Base-by-base conservation (phyloP, 2,888 invertebrate species). In the Chymomyza procnemis region DNA sequence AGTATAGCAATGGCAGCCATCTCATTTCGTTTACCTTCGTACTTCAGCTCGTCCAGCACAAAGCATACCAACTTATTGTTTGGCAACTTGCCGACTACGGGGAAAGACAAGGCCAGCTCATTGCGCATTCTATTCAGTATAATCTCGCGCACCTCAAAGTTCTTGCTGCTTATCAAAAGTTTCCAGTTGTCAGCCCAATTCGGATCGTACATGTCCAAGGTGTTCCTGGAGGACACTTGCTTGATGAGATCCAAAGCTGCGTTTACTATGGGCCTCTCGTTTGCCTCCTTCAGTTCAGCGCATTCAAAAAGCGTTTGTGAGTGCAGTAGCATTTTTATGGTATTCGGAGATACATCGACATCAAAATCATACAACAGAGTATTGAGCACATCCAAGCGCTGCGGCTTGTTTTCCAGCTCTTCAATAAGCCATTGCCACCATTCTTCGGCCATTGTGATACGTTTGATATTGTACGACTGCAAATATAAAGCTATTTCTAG, bases 181-280 rank as follows among this genome's bases (percentile, higher is more conserved):
- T 90, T 93, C 93, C 26, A 95, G 88, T 61, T 93, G 26, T 91
- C 90, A 19, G 93, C 93, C 83, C 94, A 94, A 64, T 93, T 92
- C 2, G 19, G 63, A 16, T 85, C 79, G 6, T 30, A 55, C 0
- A 62, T 61, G 47, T 78, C 58, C 50, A 78, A 46, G 14, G 63
- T 19, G 77, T 14, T 4, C 73, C 67, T 0, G 70, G 30, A 88
- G 96, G 92, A 80, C 95, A 93, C 68, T 4, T 6, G 26, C 93
- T 93, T 92, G 46, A 95, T 90, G 4, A 95, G 93, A 80, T 95
- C 94, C 85, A 94, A 94, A 18, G 94, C 93, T 66, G 94, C 82
- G 76, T 93, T 92, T 4, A 93, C 90, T 82, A 94, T 93, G 67
- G 93, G 63, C 92, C 73, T 94, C 94, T 83, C 60, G 87, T 88